Base-by-base conservation (phyloP, 2,797 vertebrate species). In the Pogonophryne albipinna region DNA sequence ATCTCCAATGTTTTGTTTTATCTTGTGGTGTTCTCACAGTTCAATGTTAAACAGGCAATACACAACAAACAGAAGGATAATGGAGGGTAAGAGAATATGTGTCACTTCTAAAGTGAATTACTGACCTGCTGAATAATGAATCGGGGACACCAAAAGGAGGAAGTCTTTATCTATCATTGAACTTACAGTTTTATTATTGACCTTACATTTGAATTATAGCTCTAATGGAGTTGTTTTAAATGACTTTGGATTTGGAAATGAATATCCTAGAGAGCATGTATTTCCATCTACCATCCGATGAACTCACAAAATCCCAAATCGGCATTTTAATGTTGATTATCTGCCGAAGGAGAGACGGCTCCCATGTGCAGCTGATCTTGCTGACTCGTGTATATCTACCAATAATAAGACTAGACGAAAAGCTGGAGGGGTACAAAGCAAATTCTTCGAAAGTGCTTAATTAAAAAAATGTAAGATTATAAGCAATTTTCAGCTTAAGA, bases 281-380 rank as follows among this genome's bases (percentile, higher is more conserved):
- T 83, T 81, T 76, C 59, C 66, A 71, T 75, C 45, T 47, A 5
- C 27, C 27, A 27, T 27, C 27, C 27, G 79, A 90, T 86, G 65
- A n/a, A 65, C 71, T 82, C 63, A 74, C 80, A 83, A 84, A 89
- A 84, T 87, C 86, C 85, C 90, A 84, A 85, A 90, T 84, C 86
- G 86, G 82, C 71, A 71, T 89, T 91, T 89, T 91, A 89, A 91
- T 88, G 82, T 78, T 87, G 55, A 89, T 92, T 89, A 92, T 91
- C 85, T 87, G 85, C 78, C 60, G 85, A 80, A 85, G 80, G 85
- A 84, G 67, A 61, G 47, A 47, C 61, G 14, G 66, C 80, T 87
- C 88, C 88, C 87, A 68, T 34, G 34, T 76, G 86, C 60, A 55
- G 74, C 79, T 60, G 64, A 89, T 83, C 81, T 38, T 83, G 87